These are phyloP conservation scores for Anguilla megastoma DNA, from an alignment of 2,797 vertebrate species.

Conservation along the genomic window DNA sequence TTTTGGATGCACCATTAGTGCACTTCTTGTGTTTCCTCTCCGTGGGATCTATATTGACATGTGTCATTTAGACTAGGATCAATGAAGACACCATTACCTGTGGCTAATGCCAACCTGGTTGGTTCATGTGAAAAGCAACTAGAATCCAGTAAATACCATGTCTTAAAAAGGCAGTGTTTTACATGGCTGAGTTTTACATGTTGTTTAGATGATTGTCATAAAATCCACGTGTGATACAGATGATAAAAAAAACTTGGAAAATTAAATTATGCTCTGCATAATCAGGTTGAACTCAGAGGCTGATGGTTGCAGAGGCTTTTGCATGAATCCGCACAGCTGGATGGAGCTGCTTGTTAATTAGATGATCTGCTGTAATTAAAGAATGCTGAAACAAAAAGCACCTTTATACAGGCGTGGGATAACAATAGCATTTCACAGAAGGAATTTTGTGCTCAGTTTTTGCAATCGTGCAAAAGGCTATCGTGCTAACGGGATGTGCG, in stretches of 20 bases:
- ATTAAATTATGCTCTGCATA: background rate
- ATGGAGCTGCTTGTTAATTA: background rate
- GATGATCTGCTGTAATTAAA: constrained; percentile 45
- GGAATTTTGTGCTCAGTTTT: constrained; percentile 34
- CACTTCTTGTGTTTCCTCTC: background rate
- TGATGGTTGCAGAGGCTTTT: background rate
- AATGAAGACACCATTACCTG: background rate
- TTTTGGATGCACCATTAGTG: constrained; percentile 23
- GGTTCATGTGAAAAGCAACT: background rate
- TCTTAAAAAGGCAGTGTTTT: background rate
- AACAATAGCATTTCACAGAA: constrained; percentile 27
- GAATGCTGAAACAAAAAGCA: constrained; percentile 48
- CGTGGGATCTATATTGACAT: background rate
- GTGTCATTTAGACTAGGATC: constrained; percentile 5
- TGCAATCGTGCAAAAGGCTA: background rate
- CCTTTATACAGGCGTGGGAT: constrained; percentile 37
- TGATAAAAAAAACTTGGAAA: background rate
- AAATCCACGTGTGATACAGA: background rate
- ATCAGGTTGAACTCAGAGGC: background rate
- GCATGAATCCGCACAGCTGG: background rate
- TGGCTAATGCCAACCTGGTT: background rate
- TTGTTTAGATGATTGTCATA: constrained; percentile 3
- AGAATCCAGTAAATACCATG: background rate
- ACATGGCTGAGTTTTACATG: background rate
- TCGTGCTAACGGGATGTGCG: background rate